Evolutionary conservation across 2,888 invertebrate species (phyloP), one percentile per base, ranked within the genome.

Genomic region (Hypolimnas misippus): DNA sequence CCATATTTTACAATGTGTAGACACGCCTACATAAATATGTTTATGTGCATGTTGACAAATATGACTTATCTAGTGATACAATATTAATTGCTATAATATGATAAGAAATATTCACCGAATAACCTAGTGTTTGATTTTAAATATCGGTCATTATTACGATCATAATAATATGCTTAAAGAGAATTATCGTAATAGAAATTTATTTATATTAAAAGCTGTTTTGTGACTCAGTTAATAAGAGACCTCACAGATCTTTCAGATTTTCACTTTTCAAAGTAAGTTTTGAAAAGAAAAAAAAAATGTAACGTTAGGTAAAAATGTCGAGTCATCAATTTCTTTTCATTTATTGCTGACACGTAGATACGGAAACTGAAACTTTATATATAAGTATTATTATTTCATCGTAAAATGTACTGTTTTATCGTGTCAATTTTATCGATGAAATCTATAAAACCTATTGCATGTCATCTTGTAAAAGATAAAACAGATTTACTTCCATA

Each of bases 61-160:
- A 25, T 1, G n/a, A 21, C 21, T 25, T 46, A 46, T 46, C 46
- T 21, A 12, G 3, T 10, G 8, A 42, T 42, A 42, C n/a, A 25
- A n/a, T 46, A n/a, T 46, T 21, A 21, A 21, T 46, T 6, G 12
- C 1, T 46, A 46, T 21, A 21, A 46, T 21, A 46, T 12, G 46
- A 46, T 46, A 46, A 46, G 21, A 21, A 25, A 21, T n/a, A 21
- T 46, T 46, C 46, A 21, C n/a, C 12, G 21, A 46, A 21, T 46
- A 46, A 46, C 21, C 6, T 46, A 40, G 14, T 21, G 21, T 46
- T 46, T 17, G 42, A 19, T 42, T 42, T 17, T 17, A 8, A 42
- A 42, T 42, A 42, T 42, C 10, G 17, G 42, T 42, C 42, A 42
- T 10, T 17, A 17, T 42, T 19, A 42, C 42, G 42, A 42, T 17